These are phyloP conservation scores for Mechanitis mazaeus DNA, from an alignment of 2,888 invertebrate genomes.

Conservation along the genomic window DNA sequence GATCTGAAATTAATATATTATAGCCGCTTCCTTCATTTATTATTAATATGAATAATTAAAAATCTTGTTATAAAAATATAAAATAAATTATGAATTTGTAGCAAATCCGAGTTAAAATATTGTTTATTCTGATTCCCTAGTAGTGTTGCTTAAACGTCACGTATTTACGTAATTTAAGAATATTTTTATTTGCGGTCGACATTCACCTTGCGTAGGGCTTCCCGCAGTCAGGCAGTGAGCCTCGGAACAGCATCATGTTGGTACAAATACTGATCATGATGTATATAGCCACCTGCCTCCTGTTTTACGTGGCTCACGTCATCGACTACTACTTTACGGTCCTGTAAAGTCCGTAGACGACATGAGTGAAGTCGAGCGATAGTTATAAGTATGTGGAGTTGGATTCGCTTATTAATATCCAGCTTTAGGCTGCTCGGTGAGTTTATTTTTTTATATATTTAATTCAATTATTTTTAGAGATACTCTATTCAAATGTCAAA, in stretches of 20 bases:
- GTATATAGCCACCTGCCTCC: conserved; percentile 68
- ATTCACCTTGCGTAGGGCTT: conserved; percentile 39
- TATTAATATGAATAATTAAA: neutral
- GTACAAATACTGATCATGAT: conserved; percentile 72
- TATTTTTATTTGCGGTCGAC: conserved; percentile 32
- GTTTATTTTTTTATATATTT: conserved; percentile 28
- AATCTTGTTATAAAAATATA: neutral
- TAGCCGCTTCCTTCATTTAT: too few species aligned
- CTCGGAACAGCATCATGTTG: conserved; percentile 51
- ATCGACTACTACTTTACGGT: conserved; percentile 65
- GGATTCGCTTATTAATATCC: conserved; percentile 29
- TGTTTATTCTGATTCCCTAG: conserved; percentile 1
- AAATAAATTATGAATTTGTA: neutral
- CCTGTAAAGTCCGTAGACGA: conserved; percentile 24
- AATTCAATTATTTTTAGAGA: too few species aligned
- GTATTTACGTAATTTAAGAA: conserved; percentile 33
- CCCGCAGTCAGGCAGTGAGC: conserved; percentile 36
- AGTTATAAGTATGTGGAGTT: conserved; percentile 29
- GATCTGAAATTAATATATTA: too few species aligned
- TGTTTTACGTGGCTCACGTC: conserved; percentile 69
- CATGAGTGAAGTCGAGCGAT: conserved; percentile 18
- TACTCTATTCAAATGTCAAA: too few species aligned
- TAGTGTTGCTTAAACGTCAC: conserved; percentile 27
- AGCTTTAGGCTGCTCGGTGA: conserved; percentile 50
- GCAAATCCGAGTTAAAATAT: neutral